Evolutionary conservation across 2,888 invertebrate species (phyloP), one percentile per base, ranked within the genome.

Genomic region (Ischnus inquisitorius): DNA sequence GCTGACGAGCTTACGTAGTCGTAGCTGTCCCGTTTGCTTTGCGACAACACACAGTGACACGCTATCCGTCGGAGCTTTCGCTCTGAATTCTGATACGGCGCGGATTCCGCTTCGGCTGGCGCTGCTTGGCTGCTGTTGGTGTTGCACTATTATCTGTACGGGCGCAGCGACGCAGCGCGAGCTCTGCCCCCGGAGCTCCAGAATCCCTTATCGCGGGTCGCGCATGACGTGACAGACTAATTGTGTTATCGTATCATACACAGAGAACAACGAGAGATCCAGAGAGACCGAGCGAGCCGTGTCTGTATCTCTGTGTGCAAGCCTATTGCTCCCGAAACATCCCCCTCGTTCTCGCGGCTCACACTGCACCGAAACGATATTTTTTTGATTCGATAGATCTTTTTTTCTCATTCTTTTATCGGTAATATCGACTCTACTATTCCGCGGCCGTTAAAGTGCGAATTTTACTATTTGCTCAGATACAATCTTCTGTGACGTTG

Each of bases 201-300:
- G 71, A 54, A 83, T 89, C 88, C 88, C 89, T 91, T 91, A 91
- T 91, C 91, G 87, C 89, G 86, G 88, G 89, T 90, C 88, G 89
- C 90, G 89, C 91, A 90, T 91, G 90, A 91, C 88, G 89, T 88
- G 89, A 88, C 90, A 88, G 88, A 89, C 90, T 91, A 91, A 91
- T 90, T 91, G 89, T 89, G 90, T 91, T 91, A 91, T 91, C 91
- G 87, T 86, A 57, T 34, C 34, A 46, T 51, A 22, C 12, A 39
- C 34, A 62, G 51, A 22, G 69, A 79, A 76, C 79, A 79, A 65
- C 71, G 46, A 41, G 64, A 54, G 41, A 43, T 3, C 57, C 12
- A 25, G 76, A 76, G 16, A 54, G 41, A 25, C 39, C 34, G 34
- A 34, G 6, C 34, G 34, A 34, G 8, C 34, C 34, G 8, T 34